phyloP scores from a whole-genome alignment of 2,797 vertebrate species.

The Halcyon chelicuti region DNA sequence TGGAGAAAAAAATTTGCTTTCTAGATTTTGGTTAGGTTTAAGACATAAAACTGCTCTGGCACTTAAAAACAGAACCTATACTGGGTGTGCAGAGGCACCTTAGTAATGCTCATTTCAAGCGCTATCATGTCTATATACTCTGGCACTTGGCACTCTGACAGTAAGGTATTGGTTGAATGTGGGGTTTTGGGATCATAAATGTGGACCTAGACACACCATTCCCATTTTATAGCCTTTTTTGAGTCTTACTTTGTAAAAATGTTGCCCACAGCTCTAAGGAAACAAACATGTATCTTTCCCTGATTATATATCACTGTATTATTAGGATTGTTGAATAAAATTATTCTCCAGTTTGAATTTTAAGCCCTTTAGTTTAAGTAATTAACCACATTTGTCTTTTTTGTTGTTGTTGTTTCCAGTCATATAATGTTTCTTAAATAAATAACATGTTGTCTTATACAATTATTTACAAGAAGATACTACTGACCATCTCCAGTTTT shows the following conservation, averaged over 20 bases:
- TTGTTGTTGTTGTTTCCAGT: not conserved
- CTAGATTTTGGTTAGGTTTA: not conserved
- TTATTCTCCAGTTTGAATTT: not conserved
- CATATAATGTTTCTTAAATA: not conserved
- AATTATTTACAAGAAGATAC: not conserved
- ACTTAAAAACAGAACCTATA: not conserved
- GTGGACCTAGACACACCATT: not conserved
- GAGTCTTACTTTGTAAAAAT: not conserved
- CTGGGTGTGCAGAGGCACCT: not conserved
- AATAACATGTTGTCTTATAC: not conserved
- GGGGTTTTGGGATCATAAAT: not conserved
- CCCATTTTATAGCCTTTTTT: not conserved
- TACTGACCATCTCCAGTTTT: not conserved
- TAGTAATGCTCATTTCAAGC: not conserved
- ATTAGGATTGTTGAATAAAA: not conserved
- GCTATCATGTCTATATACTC: not conserved
- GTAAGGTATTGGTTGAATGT: not conserved
- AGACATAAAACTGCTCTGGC: not conserved
- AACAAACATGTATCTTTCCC: not conserved
- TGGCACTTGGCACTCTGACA: not conserved
- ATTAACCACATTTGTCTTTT: not conserved
- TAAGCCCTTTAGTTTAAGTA: not conserved
- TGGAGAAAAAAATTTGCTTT: not conserved
- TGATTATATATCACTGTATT: not conserved
- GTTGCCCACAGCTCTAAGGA: not conserved